Base-by-base conservation (phyloP, 2,113 vertebrate species). In the Trichechus manatus region DNA sequence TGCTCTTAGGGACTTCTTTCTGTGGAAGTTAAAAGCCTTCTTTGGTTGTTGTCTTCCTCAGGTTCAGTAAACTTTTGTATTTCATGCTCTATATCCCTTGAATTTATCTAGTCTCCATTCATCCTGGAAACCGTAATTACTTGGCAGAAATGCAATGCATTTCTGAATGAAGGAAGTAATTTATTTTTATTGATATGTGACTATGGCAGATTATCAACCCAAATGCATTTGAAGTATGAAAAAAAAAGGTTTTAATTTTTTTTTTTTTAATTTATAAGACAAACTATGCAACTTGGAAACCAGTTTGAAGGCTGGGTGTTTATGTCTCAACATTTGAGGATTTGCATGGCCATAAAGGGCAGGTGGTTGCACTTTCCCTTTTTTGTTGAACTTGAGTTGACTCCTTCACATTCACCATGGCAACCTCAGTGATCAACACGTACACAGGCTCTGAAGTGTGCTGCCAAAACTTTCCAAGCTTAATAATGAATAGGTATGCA, bases 341-440 rank as follows among this genome's bases (percentile, higher is more conserved):
- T 91, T 84, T 93, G 39, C 66, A 9, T 64, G 47, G 42, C 20
- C 44, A 50, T 27, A 36, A 89, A 91, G 44, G 64, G 79, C 70
- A 75, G 44, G 89, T 63, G 47, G 44, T 94, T 97, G 93, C 63
- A 27, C 44, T 88, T 29, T 96, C 86, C 87, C 72, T 6, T 0
- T 89, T 95, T 96, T 85, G 6, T 39, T 97, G 97, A 92, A 98
- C 98, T 89, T 87, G 72, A 96, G 56, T 87, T 86, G 95, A 36
- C 80, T 97, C 82, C 33, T 96, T 93, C 93, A 97, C 87, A 53
- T 74, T 91, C 89, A 31, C 89, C 6, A 10, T 53, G 68, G 93
- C 95, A 98, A 59, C 94, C 93, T 85, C 75, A 56, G 4, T 86
- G 91, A 97, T 59, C 88, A 94, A 50, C 94, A 81, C 39, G 42